Conservation (phyloP, 2,888 invertebrate species). For the Rotaria macrura region DNA sequence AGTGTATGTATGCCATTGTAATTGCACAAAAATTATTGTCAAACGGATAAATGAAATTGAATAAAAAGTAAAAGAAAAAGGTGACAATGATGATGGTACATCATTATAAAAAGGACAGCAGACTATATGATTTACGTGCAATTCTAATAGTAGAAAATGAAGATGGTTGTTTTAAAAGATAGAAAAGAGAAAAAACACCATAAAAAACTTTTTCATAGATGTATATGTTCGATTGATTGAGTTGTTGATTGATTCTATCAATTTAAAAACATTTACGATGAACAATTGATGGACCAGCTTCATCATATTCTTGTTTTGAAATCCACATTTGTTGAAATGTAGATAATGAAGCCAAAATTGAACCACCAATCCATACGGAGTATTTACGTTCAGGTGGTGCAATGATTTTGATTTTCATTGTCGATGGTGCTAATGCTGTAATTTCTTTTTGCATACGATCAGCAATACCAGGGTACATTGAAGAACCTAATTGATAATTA, state of each 20-base stretch:
- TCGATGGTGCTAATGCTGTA: conserved; percentile 73
- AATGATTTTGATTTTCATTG: conserved; percentile 88
- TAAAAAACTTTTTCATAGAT: neutral
- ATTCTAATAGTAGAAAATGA: neutral
- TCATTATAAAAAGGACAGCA: neutral
- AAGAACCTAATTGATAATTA: conserved; percentile 41
- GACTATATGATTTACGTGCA: neutral
- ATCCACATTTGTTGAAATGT: conserved; percentile 46
- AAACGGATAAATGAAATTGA: neutral
- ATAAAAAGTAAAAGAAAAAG: neutral
- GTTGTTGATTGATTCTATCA: neutral
- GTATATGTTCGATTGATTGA: neutral
- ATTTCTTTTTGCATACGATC: conserved; percentile 42
- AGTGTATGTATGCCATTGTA: neutral
- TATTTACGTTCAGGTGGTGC: conserved; percentile 79
- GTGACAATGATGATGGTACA: neutral
- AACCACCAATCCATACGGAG: conserved; percentile 68
- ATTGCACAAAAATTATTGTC: neutral
- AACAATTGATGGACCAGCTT: conserved; percentile 34
- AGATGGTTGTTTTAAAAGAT: neutral
- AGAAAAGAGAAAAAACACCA: neutral
- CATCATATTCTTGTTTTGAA: conserved; percentile 41
- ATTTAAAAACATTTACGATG: conserved; percentile 32
- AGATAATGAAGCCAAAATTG: conserved; percentile 40
- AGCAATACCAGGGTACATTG: conserved; percentile 35